These are phyloP conservation scores for Tinea pellionella DNA, from an alignment of 2,888 invertebrate genomes.

Conservation along the genomic window DNA sequence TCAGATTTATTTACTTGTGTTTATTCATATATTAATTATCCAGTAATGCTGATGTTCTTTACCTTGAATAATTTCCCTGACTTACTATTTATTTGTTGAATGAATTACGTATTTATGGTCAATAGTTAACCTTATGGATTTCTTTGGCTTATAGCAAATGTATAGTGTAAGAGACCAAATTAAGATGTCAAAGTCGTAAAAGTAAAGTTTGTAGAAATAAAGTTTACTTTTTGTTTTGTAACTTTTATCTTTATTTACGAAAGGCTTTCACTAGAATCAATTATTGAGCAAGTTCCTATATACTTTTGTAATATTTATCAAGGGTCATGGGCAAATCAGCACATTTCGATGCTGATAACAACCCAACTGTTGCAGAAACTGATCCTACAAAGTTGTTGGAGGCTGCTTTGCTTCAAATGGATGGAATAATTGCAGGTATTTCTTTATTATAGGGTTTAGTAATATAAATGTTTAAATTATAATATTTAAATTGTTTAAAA, in stretches of 20 bases:
- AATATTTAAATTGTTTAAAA: neutral
- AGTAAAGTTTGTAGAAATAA: neutral
- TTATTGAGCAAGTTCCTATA: neutral
- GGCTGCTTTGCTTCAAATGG: conserved; percentile 89
- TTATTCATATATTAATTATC: too few relatives aligned
- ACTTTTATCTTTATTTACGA: neutral
- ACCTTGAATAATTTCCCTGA: too few relatives aligned
- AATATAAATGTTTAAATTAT: neutral
- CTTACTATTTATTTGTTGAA: too few relatives aligned
- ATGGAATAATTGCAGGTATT: conserved; percentile 86
- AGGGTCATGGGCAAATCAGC: conserved; percentile 50
- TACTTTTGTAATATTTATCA: neutral
- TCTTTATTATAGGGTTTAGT: conserved; percentile 7
- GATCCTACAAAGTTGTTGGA: conserved; percentile 89
- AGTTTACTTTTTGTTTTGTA: conserved; percentile 5
- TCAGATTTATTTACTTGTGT: too few relatives aligned
- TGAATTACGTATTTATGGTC: too few relatives aligned
- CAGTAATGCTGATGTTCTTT: too few relatives aligned
- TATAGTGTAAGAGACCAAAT: too few relatives aligned
- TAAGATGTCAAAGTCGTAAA: neutral
- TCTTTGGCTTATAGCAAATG: too few relatives aligned
- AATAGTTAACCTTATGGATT: too few relatives aligned
- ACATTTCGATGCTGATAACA: conserved; percentile 61
- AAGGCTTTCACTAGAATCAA: neutral
- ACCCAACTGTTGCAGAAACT: conserved; percentile 47